Conservation (phyloP, 1,140 invertebrate species). For the Stenopsyche tienmushanensis region DNA sequence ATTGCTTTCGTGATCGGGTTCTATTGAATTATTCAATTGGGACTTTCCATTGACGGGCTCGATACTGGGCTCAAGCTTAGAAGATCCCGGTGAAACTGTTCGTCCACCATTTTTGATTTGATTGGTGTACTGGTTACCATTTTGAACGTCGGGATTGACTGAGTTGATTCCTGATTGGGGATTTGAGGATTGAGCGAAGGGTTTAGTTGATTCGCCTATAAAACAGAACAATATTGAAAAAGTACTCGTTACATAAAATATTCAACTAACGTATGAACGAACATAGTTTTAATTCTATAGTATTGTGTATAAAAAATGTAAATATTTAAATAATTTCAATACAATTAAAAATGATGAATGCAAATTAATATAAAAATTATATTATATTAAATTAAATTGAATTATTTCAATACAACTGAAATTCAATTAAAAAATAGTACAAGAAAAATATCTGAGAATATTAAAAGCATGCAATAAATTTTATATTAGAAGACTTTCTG, state of each 20-base stretch:
- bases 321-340: background rate
- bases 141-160: conserved; percentile 9
- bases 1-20: too few species aligned
- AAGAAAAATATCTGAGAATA: too few species aligned
- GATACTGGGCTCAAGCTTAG: conserved; percentile 24
- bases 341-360: background rate
- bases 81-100: conserved; percentile 6
- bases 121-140: conserved; percentile 34
- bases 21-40: conserved; percentile 6
- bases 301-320: too few species aligned
- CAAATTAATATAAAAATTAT: conserved; percentile 12
- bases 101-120: conserved; percentile 14
- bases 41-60: conserved; percentile 7
- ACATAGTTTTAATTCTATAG: too few species aligned
- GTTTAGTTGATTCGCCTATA: too few species aligned
- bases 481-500: too few species aligned
- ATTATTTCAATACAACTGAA: too few species aligned
- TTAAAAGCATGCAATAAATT: too few species aligned
- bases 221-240: too few species aligned
- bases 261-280: too few species aligned
- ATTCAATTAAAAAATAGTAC: too few species aligned
- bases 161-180: background rate
- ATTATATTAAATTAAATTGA: background rate
- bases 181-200: background rate
- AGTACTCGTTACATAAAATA: too few species aligned